Base-by-base conservation (phyloP, 2,888 invertebrate genomes). In the Artemia sinica region DNA sequence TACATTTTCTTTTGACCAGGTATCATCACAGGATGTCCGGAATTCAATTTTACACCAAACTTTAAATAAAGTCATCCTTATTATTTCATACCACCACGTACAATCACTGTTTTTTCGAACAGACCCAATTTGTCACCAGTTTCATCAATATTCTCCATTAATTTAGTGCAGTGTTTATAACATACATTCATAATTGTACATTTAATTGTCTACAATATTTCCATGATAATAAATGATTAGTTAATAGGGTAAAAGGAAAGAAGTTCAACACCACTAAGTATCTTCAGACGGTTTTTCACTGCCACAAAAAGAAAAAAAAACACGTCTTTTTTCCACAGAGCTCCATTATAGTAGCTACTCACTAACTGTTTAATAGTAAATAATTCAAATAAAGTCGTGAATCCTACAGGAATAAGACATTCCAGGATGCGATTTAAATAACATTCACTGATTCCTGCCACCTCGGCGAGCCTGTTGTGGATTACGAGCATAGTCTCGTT, bases 191-290 rank as follows among this genome's bases (percentile, higher is more conserved):
- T 41, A 41, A 41, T 41, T 41, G 41, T 41, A 41, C 41, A 41
- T 41, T 41, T 41, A 41, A 41, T 41, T 41, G 41, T 41, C 41
- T 41, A 41, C 41, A 41, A 41, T 41, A 41, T 41, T 41, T 41
- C 41, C 41, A 41, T 5, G 41, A 41, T 41, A 41, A 41, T 58
- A 58, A 28, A 28, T 58, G n/a, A n/a, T 58, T 58, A 18, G 63
- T 58, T 58, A 58, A 58, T 58, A 28, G n/a, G 63, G 63, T 58
- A 18, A 58, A 58, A 58, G 63, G 63, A 58, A 58, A 58, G 63
- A 58, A 58, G 63, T 58, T 58, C 63, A 58, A 58, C 63, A 58
- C 63, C 63, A 58, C 63, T 58, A 58, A 58, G 28, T n/a, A 18
- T 58, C 28, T 18, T 58, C 63, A 58, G 63, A 58, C 8, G 11